These are phyloP conservation scores for Lemur catta DNA, from an alignment of 2,797 vertebrate species.

Conservation along the genomic window DNA sequence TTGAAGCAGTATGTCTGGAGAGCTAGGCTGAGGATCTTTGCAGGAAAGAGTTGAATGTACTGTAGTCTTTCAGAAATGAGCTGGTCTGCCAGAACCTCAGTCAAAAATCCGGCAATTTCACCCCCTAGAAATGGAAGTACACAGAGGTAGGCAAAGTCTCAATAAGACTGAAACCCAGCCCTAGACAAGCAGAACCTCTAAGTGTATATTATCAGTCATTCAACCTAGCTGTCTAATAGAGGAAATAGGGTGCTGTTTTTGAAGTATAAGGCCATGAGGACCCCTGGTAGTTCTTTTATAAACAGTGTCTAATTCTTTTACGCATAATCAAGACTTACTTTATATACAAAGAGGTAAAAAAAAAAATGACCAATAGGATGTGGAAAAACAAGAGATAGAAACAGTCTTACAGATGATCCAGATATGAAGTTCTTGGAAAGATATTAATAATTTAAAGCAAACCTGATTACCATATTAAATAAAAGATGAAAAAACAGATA, in stretches of 20 bases:
- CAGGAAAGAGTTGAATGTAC: neutral
- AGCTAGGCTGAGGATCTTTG: neutral
- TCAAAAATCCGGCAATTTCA: neutral
- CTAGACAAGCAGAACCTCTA: neutral
- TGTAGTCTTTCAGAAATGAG: neutral
- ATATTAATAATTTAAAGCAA: neutral
- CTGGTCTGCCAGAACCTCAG: neutral
- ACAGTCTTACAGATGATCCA: neutral
- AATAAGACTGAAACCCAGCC: neutral
- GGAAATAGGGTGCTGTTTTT: neutral
- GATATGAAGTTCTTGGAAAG: neutral
- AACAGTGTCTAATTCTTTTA: neutral
- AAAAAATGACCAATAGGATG: neutral
- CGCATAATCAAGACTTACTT: neutral
- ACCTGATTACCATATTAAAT: neutral
- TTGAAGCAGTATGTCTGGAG: neutral
- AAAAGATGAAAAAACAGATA: neutral
- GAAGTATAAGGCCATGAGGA: neutral
- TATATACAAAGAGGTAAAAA: neutral
- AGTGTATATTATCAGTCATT: neutral
- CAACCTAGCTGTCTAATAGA: neutral
- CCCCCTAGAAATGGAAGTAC: neutral
- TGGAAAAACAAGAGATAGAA: neutral
- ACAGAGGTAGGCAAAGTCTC: neutral
- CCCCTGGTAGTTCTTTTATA: neutral